Evolutionary conservation across 2,797 vertebrate species (phyloP), one percentile per base, ranked within the genome.

Genomic region (Emydoidea blandingii): DNA sequence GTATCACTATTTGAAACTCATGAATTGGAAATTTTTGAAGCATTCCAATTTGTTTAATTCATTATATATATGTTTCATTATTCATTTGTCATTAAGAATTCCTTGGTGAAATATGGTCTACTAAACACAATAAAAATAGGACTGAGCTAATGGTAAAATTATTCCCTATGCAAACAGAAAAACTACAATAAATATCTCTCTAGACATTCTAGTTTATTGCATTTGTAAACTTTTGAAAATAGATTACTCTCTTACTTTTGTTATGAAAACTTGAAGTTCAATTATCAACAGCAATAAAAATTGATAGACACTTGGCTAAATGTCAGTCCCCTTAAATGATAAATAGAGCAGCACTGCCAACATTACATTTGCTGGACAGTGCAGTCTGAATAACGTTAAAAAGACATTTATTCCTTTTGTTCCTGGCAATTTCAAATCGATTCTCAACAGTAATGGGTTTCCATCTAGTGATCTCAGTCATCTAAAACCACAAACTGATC

Each of bases 81-180:
- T 91, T 82, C 68, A 81, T 72, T 54, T 82, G 93, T 94, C 89
- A 88, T 94, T 2, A 59, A 53, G 82, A 74, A 91, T 93, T 96
- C 79, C 83, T 81, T 79, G 85, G 53, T 93, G 91, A 94, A 88
- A 95, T 93, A 90, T 93, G 91, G 95, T 91, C 88, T 62, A 31
- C 34, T 80, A 87, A 54, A 90, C 29, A 76, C 49, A 93, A 92
- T 68, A 88, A 95, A 89, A 96, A 96, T 37, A 87, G 74, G 81
- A 52, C 34, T 57, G 53, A 59, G 21, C n/a, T 72, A 72, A 72
- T 72, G 65, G 79, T 90, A 87, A 94, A 93, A 87, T 31, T 0
- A 19, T 89, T 90, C 91, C 89, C 44, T 82, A 52, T 53, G 16
- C 0, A 0, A 57, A 83, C 14, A 16, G 47, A 87, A 91, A 85